A percentile compares a stretch with the other conserved stretches of the same genome.
phyloP scores from a whole-genome alignment of 2,888 invertebrate species.

The Campaea margaritaria region DNA sequence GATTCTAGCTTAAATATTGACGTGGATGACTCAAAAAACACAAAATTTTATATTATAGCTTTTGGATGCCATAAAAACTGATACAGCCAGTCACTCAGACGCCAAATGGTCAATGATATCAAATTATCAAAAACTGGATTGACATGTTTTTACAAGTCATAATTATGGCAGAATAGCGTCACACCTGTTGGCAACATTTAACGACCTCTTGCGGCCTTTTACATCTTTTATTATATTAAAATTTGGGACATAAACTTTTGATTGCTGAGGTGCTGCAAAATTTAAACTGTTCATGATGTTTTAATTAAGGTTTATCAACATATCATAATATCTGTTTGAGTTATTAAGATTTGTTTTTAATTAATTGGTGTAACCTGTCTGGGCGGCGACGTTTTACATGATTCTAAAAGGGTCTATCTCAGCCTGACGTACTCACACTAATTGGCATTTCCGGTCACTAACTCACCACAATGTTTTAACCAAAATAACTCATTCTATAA shows the following conservation, averaged over 20 bases:
- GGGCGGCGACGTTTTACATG: too few species aligned
- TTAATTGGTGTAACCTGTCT: too few species aligned
- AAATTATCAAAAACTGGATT: conserved; percentile 37
- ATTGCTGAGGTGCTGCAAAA: neutral
- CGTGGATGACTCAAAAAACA: conserved; percentile 28
- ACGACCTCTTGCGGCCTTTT: conserved; percentile 28
- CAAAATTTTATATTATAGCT: conserved; percentile 19
- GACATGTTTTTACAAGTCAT: conserved; percentile 44
- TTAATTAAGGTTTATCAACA: too few species aligned
- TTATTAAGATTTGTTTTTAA: too few species aligned
- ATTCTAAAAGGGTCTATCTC: too few species aligned
- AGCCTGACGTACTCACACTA: too few species aligned
- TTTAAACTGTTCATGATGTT: too few species aligned
- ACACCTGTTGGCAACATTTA: conserved; percentile 50
- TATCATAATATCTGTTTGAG: too few species aligned
- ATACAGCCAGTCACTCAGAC: conserved; percentile 40
- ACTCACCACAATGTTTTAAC: too few species aligned
- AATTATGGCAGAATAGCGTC: conserved; percentile 40
- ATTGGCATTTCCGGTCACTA: too few species aligned
- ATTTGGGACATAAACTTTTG: conserved; percentile 9
- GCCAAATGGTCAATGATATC: conserved; percentile 44
- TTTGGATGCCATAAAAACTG: conserved; percentile 30
- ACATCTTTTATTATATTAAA: conserved; percentile 10
- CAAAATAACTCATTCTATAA: too few species aligned
- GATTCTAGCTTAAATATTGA: conserved; percentile 18